A percentile compares a stretch with the other conserved stretches of the same genome.
phyloP scores from a whole-genome alignment of 2,797 vertebrate species.

The Zonotrichia albicollis region DNA sequence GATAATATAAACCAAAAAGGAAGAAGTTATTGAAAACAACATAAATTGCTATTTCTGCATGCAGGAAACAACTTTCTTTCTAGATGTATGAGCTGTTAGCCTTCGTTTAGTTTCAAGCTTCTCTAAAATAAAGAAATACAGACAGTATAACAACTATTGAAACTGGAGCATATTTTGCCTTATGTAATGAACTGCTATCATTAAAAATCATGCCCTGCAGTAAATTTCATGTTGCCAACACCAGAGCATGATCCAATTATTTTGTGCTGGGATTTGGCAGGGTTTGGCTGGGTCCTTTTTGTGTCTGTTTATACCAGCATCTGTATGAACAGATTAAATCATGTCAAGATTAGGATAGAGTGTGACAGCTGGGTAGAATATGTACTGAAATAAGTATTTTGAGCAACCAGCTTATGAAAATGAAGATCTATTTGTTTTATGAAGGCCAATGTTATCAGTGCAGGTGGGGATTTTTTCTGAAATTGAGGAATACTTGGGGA shows the following conservation, averaged over 20 bases:
- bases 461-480: not conserved
- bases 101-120: not conserved
- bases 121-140: not conserved
- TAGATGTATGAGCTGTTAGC: not conserved
- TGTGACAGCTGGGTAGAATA: not conserved
- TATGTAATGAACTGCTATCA: not conserved
- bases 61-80: not conserved
- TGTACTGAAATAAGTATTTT: not conserved
- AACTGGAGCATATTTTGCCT: not conserved
- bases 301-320: not conserved
- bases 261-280: not conserved
- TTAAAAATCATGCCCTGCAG: slow-evolving; percentile 1
- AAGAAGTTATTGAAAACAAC: not conserved
- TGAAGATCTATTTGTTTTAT: not conserved
- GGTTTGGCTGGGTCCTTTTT: not conserved
- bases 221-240: slow-evolving; percentile 15
- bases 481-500: not conserved
- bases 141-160: not conserved
- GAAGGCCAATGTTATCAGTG: not conserved
- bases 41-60: not conserved
- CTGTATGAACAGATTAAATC: slow-evolving; percentile 23
- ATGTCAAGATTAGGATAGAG: not conserved
- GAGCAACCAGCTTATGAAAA: not conserved
- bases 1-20: not conserved
- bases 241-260: not conserved